Percentiles rank a stretch among this genome's conserved stretches.
These are phyloP conservation scores for Drosophila leontia DNA, from an alignment of 1,140 invertebrate species.

Conservation along the genomic window DNA sequence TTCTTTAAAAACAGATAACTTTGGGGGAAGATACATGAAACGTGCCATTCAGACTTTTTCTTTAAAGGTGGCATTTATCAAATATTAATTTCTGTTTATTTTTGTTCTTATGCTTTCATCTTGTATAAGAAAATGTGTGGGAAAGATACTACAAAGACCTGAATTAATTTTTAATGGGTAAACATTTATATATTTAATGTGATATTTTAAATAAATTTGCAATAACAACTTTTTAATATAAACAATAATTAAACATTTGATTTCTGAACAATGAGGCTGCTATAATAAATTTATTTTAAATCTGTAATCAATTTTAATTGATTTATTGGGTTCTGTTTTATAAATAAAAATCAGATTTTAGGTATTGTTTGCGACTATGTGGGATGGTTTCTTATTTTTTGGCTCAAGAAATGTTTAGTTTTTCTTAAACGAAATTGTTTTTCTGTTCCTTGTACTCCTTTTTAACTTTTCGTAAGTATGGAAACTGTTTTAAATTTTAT, in stretches of 20 bases:
- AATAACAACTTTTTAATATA: background rate
- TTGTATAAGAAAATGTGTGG: background rate
- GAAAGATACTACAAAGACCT: background rate
- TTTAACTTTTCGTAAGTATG: too few relatives aligned
- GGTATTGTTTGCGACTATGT: too few relatives aligned
- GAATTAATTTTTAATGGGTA: background rate
- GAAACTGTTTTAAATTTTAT: too few relatives aligned
- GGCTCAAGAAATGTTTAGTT: background rate
- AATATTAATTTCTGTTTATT: background rate
- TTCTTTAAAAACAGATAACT: constrained; percentile 3
- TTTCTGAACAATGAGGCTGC: background rate
- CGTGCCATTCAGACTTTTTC: background rate
- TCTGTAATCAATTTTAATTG: background rate
- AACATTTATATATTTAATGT: background rate
- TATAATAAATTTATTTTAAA: background rate
- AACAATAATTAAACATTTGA: background rate
- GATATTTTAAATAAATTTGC: too few relatives aligned
- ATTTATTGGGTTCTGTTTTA: background rate
- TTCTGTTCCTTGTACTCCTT: too few relatives aligned
- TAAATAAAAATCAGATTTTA: background rate
- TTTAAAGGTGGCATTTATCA: background rate
- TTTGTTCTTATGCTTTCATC: background rate
- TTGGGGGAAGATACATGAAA: background rate
- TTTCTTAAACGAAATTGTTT: too few relatives aligned
- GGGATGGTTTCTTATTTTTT: background rate